These are phyloP conservation scores for Bombus waltoni DNA, from an alignment of 1,140 invertebrate genomes.

Conservation along the genomic window DNA sequence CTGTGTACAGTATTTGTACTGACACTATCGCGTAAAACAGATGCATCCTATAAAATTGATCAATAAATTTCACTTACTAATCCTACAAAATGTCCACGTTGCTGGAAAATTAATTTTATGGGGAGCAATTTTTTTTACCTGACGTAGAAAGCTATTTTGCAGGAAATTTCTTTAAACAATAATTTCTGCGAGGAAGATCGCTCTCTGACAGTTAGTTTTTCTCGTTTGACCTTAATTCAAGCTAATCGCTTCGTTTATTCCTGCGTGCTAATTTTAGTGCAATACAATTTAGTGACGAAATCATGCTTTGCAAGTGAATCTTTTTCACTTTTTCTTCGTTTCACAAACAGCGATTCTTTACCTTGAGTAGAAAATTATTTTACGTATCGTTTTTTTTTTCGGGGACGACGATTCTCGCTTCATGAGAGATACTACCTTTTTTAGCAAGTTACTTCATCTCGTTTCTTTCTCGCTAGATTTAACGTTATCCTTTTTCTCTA, in stretches of 20 bases:
- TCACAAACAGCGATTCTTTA: neutral
- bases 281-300: too few species aligned
- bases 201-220: neutral
- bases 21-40: neutral
- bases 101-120: neutral
- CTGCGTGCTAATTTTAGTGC: too few species aligned
- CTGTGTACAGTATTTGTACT: neutral
- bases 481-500: neutral
- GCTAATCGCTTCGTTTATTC: too few species aligned
- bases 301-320: too few species aligned
- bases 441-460: neutral
- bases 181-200: neutral
- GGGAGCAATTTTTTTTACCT: neutral
- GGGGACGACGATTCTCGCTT: neutral
- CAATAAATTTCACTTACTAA: slow-evolving; percentile 3
- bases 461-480: neutral
- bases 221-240: neutral
- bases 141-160: neutral
- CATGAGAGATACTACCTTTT: neutral
- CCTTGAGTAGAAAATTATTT: neutral
- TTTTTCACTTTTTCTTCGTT: too few species aligned
- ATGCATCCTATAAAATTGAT: neutral
- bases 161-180: neutral
- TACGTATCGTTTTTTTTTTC: neutral
- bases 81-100: neutral